Evolutionary conservation across 2,888 invertebrate genomes (phyloP), one percentile per base, ranked within the genome.

Genomic region (Heliconius erato): DNA sequence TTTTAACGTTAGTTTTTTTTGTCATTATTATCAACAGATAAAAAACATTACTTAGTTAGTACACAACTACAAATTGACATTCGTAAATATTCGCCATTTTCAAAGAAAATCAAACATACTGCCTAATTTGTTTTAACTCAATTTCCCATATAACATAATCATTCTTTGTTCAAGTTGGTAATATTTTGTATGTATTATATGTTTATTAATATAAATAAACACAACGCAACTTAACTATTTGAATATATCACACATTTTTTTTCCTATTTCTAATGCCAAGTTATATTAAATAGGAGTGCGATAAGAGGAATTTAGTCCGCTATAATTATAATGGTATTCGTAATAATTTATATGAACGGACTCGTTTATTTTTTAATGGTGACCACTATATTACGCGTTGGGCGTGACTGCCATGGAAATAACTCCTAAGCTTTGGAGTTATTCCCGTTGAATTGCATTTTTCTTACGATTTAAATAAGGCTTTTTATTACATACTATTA

Each of bases 271-370:
- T 93, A 94, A 94, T 93, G 90, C 91, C 92, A 93, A 92, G 92
- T 89, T 89, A 88, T 89, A 92, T 94, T 91, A 94, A 93, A 92
- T 94, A 95, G 92, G 92, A 91, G 90, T 92, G 91, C 92, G 94
- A 94, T 95, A 94, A 94, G 93, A 94, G 91, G 90, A 94, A 94
- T 94, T 94, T 94, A 91, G 92, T 94, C 92, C 90, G 91, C 91
- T 89, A 91, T 95, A 94, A 94, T 94, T 95, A 94, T 94, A 93
- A 94, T 93, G 89, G 92, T 89, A 88, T 87, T 84, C 89, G 92
- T 93, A 92, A 71, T 71, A 71, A 94, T 94, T 94, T 94, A 94
- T 94, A 91, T 90, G 91, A 84, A 92, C 89, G 90, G 91, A 92
- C 92, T 94, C 94, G 93, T 93, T 93, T 92, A 87, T 88, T 90